A percentile compares a stretch with the other conserved stretches of the same genome.
These are phyloP conservation scores for Leptodactylus fallax DNA, from an alignment of 2,797 vertebrate genomes.

Conservation along the genomic window DNA sequence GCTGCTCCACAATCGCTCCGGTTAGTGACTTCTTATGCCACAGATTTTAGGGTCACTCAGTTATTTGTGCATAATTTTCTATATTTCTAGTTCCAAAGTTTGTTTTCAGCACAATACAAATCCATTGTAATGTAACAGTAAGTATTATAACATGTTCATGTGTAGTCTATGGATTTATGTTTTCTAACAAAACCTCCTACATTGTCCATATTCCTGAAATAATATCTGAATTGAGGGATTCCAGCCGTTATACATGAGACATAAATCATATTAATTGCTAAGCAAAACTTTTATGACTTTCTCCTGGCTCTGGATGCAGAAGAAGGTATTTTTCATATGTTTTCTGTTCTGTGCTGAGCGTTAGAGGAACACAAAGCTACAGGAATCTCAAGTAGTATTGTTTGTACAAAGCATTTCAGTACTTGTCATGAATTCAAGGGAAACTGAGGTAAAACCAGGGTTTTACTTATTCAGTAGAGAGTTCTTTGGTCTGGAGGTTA, in stretches of 20 bases:
- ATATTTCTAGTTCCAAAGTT: neutral
- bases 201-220: conserved; percentile 40
- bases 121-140: neutral
- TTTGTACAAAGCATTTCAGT: neutral
- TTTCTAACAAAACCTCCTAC: conserved; percentile 23
- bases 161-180: conserved; percentile 30
- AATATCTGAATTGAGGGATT: conserved; percentile 45
- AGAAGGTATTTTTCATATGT: neutral
- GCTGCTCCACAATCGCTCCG: conserved; percentile 89
- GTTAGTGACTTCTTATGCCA: conserved; percentile 75
- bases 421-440: neutral
- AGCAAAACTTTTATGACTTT: conserved; percentile 33
- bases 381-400: neutral
- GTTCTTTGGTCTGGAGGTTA: neutral
- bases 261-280: conserved; percentile 50
- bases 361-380: neutral
- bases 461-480: neutral
- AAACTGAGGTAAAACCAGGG: neutral
- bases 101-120: neutral
- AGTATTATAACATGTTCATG: conserved; percentile 4
- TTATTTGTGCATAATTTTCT: neutral
- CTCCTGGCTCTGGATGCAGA: conserved; percentile 31
- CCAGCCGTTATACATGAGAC: conserved; percentile 37
- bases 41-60: neutral
- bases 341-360: neutral